Evolutionary conservation across 1,140 invertebrate genomes (phyloP).

Genomic region (Cydia pomonella): DNA sequence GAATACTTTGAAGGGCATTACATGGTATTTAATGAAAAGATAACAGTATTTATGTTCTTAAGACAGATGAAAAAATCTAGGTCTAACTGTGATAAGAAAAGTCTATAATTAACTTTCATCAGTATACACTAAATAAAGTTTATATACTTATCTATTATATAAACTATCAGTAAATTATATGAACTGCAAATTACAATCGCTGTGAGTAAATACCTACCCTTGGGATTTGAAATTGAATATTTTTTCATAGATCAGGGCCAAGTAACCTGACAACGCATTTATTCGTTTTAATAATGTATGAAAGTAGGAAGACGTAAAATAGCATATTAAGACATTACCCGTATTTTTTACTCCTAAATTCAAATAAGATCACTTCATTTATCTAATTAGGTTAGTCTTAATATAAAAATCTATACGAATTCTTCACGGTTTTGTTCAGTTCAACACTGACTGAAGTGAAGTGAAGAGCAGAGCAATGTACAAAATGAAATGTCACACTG

Average conservation of each 20-base stretch:
- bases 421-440: slow-evolving; percentile 17
- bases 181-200: background rate
- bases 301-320: background rate
- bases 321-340: background rate
- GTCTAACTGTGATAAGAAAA: background rate
- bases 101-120: background rate
- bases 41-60: slow-evolving; percentile 11
- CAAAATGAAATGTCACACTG: slow-evolving; percentile 26
- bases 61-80: background rate
- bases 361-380: slow-evolving; percentile 30
- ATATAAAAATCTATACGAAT: slow-evolving; percentile 18
- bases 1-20: background rate
- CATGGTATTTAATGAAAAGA: background rate
- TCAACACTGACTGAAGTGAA: slow-evolving; percentile 8
- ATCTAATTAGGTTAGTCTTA: slow-evolving; percentile 23
- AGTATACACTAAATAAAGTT: slow-evolving; percentile 34
- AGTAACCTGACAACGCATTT: slow-evolving; percentile 19
- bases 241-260: slow-evolving; percentile 2
- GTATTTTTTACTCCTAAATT: slow-evolving; percentile 20
- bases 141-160: slow-evolving; percentile 3
- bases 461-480: background rate
- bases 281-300: background rate
- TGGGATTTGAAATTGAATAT: background rate
- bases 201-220: background rate
- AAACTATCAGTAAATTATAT: slow-evolving; percentile 38